Percentiles rank a stretch among this genome's conserved stretches.
Evolutionary conservation across 2,113 vertebrate genomes (phyloP).

Genomic region (Notechis scutatus): DNA sequence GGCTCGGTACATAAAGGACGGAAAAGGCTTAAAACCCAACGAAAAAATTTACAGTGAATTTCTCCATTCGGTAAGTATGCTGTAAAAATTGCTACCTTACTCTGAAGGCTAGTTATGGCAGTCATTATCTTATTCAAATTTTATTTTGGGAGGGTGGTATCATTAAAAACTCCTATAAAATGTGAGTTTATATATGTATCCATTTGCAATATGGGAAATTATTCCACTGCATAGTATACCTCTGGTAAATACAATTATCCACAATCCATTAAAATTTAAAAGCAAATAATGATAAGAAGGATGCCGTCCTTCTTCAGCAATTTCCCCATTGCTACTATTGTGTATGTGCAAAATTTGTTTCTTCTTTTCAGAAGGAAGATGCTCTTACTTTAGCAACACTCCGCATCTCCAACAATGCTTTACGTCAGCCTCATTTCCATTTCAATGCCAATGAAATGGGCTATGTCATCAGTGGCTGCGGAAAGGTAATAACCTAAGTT

Average conservation of each 20-base stretch:
- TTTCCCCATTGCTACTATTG: not conserved
- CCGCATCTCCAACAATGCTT: conserved; percentile 59
- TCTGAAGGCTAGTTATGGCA: not conserved
- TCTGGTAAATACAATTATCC: not conserved
- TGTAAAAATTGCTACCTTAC: not conserved
- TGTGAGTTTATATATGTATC: not conserved
- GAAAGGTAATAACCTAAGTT: conserved; percentile 54
- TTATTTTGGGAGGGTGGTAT: not conserved
- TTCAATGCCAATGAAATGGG: conserved; percentile 74
- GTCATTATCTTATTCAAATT: not conserved
- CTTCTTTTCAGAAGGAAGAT: conserved; percentile 59
- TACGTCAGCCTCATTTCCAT: conserved; percentile 71
- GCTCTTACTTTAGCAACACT: conserved; percentile 62
- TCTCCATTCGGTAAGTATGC: conserved; percentile 57
- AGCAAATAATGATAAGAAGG: not conserved
- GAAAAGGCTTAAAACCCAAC: conserved; percentile 41
- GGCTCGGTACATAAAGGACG: conserved; percentile 59
- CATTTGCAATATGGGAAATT: not conserved
- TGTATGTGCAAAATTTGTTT: not conserved
- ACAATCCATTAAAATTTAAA: not conserved
- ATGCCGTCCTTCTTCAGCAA: not conserved
- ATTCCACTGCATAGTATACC: not conserved
- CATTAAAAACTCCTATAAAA: not conserved
- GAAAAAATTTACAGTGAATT: conserved; percentile 65
- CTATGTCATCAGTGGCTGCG: conserved; percentile 69